Evolutionary conservation across 2,888 invertebrate species (phyloP).

Genomic region (Pseudanteris insignis): DNA sequence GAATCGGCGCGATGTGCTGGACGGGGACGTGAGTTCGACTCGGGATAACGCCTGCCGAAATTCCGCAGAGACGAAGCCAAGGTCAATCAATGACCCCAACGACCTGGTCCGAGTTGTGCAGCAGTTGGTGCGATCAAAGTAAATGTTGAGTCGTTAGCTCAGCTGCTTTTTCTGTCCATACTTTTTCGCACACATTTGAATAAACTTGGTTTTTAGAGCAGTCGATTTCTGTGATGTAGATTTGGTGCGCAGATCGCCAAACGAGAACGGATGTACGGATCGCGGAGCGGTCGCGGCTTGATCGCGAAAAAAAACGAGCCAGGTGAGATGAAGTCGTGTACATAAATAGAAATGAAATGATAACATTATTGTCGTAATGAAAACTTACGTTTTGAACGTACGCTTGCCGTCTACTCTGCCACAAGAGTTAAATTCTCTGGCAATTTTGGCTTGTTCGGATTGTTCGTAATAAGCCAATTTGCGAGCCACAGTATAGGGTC

Average conservation of each 20-base stretch:
- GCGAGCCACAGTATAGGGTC: constrained; percentile 84
- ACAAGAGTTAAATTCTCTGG: constrained; percentile 30
- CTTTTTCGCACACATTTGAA: neutral
- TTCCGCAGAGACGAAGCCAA: constrained; percentile 13
- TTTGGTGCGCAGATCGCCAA: constrained; percentile 48
- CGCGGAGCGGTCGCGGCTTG: constrained; percentile 35
- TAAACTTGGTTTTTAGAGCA: constrained; percentile 5
- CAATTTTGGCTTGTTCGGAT: constrained; percentile 76
- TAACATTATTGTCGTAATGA: constrained; percentile 27
- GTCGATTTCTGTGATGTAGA: constrained; percentile 45
- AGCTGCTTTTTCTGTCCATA: too few species aligned
- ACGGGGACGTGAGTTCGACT: neutral
- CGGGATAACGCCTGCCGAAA: constrained; percentile 1
- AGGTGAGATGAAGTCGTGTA: too few species aligned
- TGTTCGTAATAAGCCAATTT: constrained; percentile 78
- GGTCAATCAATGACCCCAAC: constrained; percentile 22
- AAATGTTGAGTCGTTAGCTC: too few species aligned
- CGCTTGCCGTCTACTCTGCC: constrained; percentile 13
- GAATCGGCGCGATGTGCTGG: neutral
- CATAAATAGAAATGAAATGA: constrained; percentile 27
- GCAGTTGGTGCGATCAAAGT: constrained; percentile 55
- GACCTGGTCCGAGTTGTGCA: constrained; percentile 49
- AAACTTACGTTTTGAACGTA: constrained; percentile 25
- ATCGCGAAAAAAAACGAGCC: constrained; percentile 16
- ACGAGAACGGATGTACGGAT: constrained; percentile 39